Base-by-base conservation (phyloP, 2,888 invertebrate genomes). In the Hyles lineata region DNA sequence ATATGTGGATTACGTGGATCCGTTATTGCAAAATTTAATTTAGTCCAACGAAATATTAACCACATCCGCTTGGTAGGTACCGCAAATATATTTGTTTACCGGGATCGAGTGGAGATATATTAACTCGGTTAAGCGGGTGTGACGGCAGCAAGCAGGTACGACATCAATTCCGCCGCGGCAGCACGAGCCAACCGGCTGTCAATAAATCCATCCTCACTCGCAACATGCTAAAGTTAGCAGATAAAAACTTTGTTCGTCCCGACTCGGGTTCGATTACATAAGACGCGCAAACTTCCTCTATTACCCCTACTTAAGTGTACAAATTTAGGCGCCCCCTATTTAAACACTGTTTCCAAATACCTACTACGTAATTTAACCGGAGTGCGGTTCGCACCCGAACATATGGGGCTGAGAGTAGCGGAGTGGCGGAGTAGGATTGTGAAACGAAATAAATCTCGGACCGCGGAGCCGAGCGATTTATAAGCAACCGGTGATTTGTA, bases 401-500 rank as follows among this genome's bases (percentile, higher is more conserved):
- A 80, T 84, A 78, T 78, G 77, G 77, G 75, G 67, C 67, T 67
- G 67, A 67, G 63, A 50, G 67, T 67, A 67, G 67, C 62, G 74
- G 67, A 50, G 67, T 67, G 43, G 67, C 32, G 74, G 74, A 72
- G 77, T 76, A 70, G 78, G 80, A 80, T 81, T 83, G 72, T 72
- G 79, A 79, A 80, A 84, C 86, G 84, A 88, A 85, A 92, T 91
- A 92, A 91, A 91, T 91, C 89, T 89, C 85, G 84, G 84, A 85
- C 85, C 80, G 85, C 67, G 85, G 86, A 85, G 85, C 82, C 78
- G 83, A 83, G 84, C 90, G 90, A 90, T 92, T 92, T 90, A 91
- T 90, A 91, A 89, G 88, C 89, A 88, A 87, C 88, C 87, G 88
- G 89, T 90, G 90, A 92, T 90, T 90, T 90, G 90, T 89, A 90